Evolutionary conservation across 2,113 vertebrate species (phyloP).

Genomic region (Paralichthys olivaceus): DNA sequence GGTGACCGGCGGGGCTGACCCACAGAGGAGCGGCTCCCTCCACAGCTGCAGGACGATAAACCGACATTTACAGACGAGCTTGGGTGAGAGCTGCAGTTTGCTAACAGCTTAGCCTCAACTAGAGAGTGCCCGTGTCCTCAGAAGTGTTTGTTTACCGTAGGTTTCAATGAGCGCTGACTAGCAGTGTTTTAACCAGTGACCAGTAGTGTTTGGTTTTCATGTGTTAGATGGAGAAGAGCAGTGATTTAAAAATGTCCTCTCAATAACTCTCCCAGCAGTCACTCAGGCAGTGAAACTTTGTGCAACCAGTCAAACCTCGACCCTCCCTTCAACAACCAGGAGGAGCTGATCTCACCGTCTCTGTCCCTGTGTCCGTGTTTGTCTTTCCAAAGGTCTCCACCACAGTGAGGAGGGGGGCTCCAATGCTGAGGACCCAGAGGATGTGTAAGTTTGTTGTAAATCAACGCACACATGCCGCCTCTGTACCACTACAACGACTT

Average conservation of each 20-base stretch:
- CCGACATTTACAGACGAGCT: slow-evolving; percentile 77
- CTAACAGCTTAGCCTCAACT: slow-evolving; percentile 25
- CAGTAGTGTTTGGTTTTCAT: not conserved
- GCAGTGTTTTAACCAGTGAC: fast-evolving
- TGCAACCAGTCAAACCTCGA: slow-evolving; percentile 28
- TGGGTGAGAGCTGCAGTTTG: slow-evolving; percentile 68
- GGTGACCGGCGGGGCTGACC: slow-evolving; percentile 2
- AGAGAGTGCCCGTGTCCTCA: not conserved
- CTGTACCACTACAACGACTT: not conserved
- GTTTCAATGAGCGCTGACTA: no score
- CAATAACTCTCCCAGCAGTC: not conserved
- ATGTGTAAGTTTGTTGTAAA: slow-evolving; percentile 73
- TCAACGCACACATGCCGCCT: not conserved
- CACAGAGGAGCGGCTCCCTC: slow-evolving; percentile 22
- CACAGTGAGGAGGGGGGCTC: slow-evolving; percentile 61
- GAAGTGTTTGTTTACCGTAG: not conserved
- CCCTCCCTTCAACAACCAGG: not conserved
- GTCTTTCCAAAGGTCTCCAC: slow-evolving; percentile 59
- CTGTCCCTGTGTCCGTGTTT: not conserved
- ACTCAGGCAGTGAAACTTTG: slow-evolving; percentile 13
- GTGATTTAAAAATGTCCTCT: not conserved
- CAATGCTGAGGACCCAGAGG: slow-evolving; percentile 65
- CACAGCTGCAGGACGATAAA: slow-evolving; percentile 64
- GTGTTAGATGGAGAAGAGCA: not conserved
- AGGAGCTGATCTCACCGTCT: not conserved